Evolutionary conservation across 2,797 vertebrate genomes (phyloP), one percentile per base, ranked within the genome.

Genomic region (Semotilus atromaculatus): DNA sequence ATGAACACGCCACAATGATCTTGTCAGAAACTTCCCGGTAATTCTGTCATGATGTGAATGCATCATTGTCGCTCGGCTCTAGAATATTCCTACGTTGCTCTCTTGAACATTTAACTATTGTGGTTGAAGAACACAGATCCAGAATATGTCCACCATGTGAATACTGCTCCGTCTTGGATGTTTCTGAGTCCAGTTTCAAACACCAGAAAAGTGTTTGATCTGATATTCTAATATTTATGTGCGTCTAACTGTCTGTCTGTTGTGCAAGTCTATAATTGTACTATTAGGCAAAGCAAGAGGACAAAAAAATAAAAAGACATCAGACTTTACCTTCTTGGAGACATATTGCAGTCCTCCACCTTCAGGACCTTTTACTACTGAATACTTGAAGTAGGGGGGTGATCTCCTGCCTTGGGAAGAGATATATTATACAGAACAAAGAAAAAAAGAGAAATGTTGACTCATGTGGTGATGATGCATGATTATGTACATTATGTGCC

Each of bases 361-460:
- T 95, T 97, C 97, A 97, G 96, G 96, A 96, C 93, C 94, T 96
- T 96, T 96, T 83, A 89, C 95, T 95, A 91, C 95, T 93, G 94
- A 97, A 97, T 98, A 98, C 97, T 99, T 99, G 97, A 99, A 99
- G 94, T 96, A 96, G 95, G 94, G 82, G 81, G 90, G 85, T 58
- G 93, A 94, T 95, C 94, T 94, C 94, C 95, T 95, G 94, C 94
- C 93, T 90, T 90, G 89, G 94, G 88, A 95, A 94, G 91, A 92
- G 92, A 94, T 92, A 86, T 93, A 76, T 91, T 91, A 89, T 92
- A 94, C 86, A 93, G 92, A 92, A 91, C 90, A 90, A 90, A 93
- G 80, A 84, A 93, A 92, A 55, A 93, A 95, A 94, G 91, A 93
- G 91, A 94, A 96, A 96, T 96, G 93, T 90, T 92, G 85, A 93